Conservation (phyloP, 2,888 invertebrate species). For the Anoncus sp. region DNA sequence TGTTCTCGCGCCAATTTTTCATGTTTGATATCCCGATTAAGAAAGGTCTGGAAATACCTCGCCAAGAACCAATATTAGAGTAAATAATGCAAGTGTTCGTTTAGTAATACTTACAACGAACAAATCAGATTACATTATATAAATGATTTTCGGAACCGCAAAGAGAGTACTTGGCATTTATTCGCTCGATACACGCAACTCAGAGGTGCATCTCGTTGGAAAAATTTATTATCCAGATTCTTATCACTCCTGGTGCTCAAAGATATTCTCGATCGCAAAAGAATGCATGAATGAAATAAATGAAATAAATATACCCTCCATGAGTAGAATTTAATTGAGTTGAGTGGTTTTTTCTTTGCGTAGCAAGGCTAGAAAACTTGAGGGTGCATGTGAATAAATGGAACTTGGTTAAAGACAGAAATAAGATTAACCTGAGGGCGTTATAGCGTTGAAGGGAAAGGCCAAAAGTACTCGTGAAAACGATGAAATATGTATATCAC, state of each 20-base stretch:
- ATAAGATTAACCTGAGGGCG: not conserved
- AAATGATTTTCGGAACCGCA: slow-evolving; percentile 15
- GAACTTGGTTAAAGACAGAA: slow-evolving; percentile 2
- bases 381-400: not conserved
- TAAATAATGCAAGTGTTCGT: slow-evolving; percentile 2
- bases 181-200: slow-evolving; percentile 26
- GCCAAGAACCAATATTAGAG: not conserved
- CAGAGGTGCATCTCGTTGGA: not conserved
- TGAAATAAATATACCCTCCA: not conserved
- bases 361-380: not conserved
- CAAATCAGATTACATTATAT: slow-evolving; percentile 1
- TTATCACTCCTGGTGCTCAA: not conserved
- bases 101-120: not conserved
- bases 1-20: not conserved
- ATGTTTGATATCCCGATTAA: slow-evolving; percentile 1
- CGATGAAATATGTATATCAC: slow-evolving; percentile 27
- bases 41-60: not conserved
- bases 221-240: slow-evolving; percentile 27
- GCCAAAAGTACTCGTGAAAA: slow-evolving; percentile 20
- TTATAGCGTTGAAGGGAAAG: slow-evolving; percentile 8
- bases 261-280: not conserved
- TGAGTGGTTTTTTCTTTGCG: not conserved
- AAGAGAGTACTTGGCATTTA: slow-evolving; percentile 8
- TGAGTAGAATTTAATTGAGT: slow-evolving; percentile 7
- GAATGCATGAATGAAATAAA: slow-evolving; percentile 8